phyloP scores from a whole-genome alignment of 2,888 invertebrate species.

The Lasioglossum leucozonium region DNA sequence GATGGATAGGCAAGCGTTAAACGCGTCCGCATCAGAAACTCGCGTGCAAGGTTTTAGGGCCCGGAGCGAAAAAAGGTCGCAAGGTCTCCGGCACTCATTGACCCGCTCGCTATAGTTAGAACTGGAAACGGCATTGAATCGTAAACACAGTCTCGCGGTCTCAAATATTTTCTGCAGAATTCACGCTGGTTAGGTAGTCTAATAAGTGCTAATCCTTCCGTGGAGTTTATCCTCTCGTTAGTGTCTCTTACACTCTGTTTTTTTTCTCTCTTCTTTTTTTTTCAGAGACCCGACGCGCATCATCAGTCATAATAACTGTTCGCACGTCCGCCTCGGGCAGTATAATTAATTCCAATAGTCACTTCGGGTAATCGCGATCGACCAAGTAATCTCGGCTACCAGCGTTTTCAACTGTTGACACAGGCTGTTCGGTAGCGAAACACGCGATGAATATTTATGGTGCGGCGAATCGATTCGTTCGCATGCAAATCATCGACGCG shows the following conservation, averaged over 20 bases:
- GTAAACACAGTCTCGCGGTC: background rate
- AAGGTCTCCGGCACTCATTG: background rate
- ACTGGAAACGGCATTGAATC: background rate
- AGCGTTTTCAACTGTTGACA: background rate
- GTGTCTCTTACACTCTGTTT: background rate
- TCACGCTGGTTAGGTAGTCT: background rate
- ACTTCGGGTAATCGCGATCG: background rate
- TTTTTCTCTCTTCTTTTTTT: too few species aligned
- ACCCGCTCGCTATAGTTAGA: constrained; percentile 1
- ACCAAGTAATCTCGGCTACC: background rate
- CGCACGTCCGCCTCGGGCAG: background rate
- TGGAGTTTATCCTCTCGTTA: background rate
- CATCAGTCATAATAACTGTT: background rate
- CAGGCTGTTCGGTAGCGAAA: background rate
- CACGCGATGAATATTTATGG: constrained; percentile 43
- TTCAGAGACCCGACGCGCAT: background rate
- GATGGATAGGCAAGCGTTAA: background rate
- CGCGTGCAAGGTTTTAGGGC: constrained; percentile 1
- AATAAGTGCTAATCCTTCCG: background rate
- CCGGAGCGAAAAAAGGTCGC: background rate
- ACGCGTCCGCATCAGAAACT: background rate
- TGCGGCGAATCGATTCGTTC: constrained; percentile 1
- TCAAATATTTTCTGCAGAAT: background rate
- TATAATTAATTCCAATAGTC: background rate
- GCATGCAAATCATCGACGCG: constrained; percentile 9